Evolutionary conservation across 2,113 vertebrate genomes (phyloP).

Genomic region (Psittacus erithacus): DNA sequence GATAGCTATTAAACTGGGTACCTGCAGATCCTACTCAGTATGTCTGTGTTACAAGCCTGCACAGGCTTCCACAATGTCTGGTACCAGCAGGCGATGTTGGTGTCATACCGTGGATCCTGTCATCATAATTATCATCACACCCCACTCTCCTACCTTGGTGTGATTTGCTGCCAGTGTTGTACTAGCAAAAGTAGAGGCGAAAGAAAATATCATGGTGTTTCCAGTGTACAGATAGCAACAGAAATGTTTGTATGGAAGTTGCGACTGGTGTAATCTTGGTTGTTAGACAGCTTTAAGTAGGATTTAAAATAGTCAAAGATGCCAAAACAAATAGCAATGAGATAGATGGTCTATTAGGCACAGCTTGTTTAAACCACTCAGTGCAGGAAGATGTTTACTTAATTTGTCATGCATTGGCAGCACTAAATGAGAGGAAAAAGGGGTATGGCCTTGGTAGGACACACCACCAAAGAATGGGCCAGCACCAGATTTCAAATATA

Average conservation of each 20-base stretch:
- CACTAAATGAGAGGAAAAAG: not conserved
- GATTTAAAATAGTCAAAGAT: conserved; percentile 33
- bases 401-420: not conserved
- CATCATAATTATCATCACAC: conserved; percentile 26
- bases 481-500: not conserved
- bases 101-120: not conserved
- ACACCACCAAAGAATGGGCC: not conserved
- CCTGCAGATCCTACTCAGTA: conserved; percentile 23
- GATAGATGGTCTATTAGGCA: conserved; percentile 21
- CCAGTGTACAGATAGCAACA: not conserved
- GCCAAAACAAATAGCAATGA: conserved; percentile 42
- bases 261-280: conserved; percentile 16
- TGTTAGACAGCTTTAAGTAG: conserved; percentile 22
- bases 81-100: not conserved
- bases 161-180: not conserved
- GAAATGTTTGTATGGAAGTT: conserved; percentile 4
- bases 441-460: not conserved
- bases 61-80: not conserved
- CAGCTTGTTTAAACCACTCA: not conserved
- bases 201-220: not conserved
- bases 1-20: conserved; percentile 6
- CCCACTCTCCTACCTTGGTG: not conserved
- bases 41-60: conserved; percentile 25
- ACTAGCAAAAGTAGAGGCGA: not conserved
- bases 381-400: not conserved